Base-by-base conservation (phyloP, 2,888 invertebrate species). In the Agrypnus murinus region DNA sequence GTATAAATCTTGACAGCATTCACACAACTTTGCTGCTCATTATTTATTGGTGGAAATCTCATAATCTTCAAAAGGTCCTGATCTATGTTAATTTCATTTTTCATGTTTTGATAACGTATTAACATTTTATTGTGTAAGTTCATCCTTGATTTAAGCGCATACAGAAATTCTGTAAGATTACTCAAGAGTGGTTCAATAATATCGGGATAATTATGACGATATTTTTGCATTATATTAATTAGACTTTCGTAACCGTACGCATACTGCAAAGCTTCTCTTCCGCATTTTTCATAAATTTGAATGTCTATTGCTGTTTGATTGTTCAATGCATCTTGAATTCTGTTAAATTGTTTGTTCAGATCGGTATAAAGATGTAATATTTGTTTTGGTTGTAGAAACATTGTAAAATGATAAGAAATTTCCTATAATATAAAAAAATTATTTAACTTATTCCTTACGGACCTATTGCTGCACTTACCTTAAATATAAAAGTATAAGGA, bases 171-270 rank as follows among this genome's bases (percentile, higher is more conserved):
- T 0, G 90, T 87, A 6, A 94, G 82, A 0, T 92, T 92, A 65
- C 89, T 87, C 57, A 92, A 86, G 14, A 96, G 85, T 0, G 95
- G 95, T 70, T 90, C 88, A 0, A 92, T 88, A 60, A 97, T 86
- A 82, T 97, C 97, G 0, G 93, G 92, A 81, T 95, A 96, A n/a
- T 90, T 90, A 1, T 89, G 86, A 0, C 88, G 86, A 80, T 90
- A 93, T 2, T 79, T 83, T 19, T 90, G 87, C 25, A 92, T 81
- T 78, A 88, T 88, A 57, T 86, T 40, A 45, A 87, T 86, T 79
- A 92, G 91, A 36, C 86, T 87, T 64, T 87, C 86, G 32, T 74
- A 78, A 45, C 74, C 77, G 25, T 57, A 64, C 7, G 65, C 48
- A 12, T 60, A 60, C 14, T 74, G 67, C 7, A 53, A 45, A 10